A percentile compares a stretch with the other conserved stretches of the same genome.
Evolutionary conservation across 2,113 vertebrate genomes (phyloP).

Genomic region (Embiotoca jacksoni): DNA sequence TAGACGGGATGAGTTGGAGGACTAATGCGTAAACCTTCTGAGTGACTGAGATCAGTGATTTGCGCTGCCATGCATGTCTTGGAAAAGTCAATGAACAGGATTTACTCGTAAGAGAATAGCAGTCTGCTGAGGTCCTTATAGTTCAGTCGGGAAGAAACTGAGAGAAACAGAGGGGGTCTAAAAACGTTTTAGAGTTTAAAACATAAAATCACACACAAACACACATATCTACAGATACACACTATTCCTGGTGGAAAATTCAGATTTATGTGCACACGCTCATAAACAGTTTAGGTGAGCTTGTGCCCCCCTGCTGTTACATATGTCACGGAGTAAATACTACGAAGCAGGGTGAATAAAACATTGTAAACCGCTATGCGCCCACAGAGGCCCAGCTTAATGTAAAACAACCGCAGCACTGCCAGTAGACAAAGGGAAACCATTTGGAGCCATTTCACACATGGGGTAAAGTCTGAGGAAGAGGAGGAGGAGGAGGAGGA

Average conservation of each 20-base stretch:
- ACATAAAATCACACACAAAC: background rate
- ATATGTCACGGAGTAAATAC: conserved; percentile 46
- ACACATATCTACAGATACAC: background rate
- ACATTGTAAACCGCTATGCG: conserved; percentile 28
- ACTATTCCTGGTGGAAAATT: background rate
- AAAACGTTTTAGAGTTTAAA: conserved; percentile 40
- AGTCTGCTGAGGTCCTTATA: conserved; percentile 26
- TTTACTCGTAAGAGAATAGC: conserved; percentile 27
- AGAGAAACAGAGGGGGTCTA: conserved; percentile 10
- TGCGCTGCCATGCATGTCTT: conserved; percentile 53
- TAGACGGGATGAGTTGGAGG: conserved; percentile 53
- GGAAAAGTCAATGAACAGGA: conserved; percentile 62
- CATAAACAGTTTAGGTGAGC: background rate
- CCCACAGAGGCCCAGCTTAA: conserved; percentile 42
- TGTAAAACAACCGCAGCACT: conserved; percentile 62
- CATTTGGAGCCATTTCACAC: conserved; percentile 77
- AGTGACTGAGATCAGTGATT: conserved; percentile 67
- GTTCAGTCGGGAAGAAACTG: conserved; percentile 59
- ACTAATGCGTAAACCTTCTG: conserved; percentile 66
- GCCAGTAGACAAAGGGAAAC: conserved; percentile 65
- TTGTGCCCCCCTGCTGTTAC: conserved; percentile 32
- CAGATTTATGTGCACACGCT: conserved; percentile 12
- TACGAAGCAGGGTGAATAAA: conserved; percentile 37
- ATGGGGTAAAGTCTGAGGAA: conserved; percentile 63
- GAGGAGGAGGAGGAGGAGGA: conserved; percentile 39